These are phyloP conservation scores for Ips nitidus DNA, from an alignment of 1,140 invertebrate species.

Conservation along the genomic window DNA sequence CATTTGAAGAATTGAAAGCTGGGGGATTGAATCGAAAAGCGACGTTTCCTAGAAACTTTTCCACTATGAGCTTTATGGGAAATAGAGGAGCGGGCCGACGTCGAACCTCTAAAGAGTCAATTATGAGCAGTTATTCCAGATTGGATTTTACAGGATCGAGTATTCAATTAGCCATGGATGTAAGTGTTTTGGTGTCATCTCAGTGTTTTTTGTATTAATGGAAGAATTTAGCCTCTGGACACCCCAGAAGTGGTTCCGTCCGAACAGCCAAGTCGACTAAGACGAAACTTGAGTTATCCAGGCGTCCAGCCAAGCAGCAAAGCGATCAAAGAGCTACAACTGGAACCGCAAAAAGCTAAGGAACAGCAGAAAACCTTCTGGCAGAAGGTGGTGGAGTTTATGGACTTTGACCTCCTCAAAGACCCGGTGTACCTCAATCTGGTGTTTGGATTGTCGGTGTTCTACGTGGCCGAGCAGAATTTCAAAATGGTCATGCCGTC, in stretches of 20 bases:
- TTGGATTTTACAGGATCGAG: conserved; percentile 72
- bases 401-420: conserved; percentile 50
- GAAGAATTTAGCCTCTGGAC: conserved; percentile 17
- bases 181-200: conserved; percentile 10
- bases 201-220: conserved; percentile 7
- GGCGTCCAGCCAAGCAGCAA: conserved; percentile 47
- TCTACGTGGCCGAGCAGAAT: conserved; percentile 73
- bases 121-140: conserved; percentile 69
- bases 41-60: conserved; percentile 59
- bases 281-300: conserved; percentile 50
- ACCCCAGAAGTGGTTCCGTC: conserved; percentile 8
- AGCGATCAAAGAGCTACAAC: conserved; percentile 39
- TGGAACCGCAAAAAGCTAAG: conserved; percentile 35
- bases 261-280: conserved; percentile 27
- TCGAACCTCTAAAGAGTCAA: conserved; percentile 61
- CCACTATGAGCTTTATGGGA: conserved; percentile 53
- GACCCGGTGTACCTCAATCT: conserved; percentile 70
- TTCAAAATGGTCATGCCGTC: conserved; percentile 76
- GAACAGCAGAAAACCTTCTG: conserved; percentile 45
- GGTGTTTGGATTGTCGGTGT: conserved; percentile 68
- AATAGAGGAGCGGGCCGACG: conserved; percentile 51
- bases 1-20: conserved; percentile 56
- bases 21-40: conserved; percentile 52
- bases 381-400: conserved; percentile 48
- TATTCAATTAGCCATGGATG: conserved; percentile 55